A percentile compares a stretch with the other conserved stretches of the same genome.
Conservation (phyloP, 2,113 vertebrate genomes). For the Hyla sarda region DNA sequence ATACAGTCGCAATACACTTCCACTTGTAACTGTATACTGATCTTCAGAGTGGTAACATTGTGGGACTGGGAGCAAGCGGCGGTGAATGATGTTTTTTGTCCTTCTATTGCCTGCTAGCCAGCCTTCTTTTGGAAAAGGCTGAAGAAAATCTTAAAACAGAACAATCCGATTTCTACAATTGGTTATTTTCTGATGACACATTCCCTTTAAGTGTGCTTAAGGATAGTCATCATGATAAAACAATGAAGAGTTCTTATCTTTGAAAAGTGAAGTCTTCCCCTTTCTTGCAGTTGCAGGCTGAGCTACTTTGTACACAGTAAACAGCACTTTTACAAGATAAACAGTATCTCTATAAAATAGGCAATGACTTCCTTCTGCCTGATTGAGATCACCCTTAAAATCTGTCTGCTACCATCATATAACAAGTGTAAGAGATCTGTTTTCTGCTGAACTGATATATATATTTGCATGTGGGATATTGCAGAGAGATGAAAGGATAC, state of each 20-base stretch:
- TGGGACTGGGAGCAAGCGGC: no score
- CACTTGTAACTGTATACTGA: no score
- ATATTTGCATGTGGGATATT: background rate
- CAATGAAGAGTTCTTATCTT: background rate
- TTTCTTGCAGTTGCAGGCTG: background rate
- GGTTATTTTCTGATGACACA: no score
- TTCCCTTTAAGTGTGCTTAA: no score
- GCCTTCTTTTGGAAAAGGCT: no score
- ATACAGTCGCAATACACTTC: no score
- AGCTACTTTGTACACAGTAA: background rate
- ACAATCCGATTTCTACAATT: no score
- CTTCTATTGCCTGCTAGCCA: no score
- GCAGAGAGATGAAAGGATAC: slow-evolving; percentile 17
- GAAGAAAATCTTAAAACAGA: no score
- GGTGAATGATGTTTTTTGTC: no score
- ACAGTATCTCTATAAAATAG: background rate
- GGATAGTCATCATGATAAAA: background rate
- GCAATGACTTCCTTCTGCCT: background rate
- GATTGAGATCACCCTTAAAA: slow-evolving; percentile 9
- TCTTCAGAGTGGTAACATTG: no score
- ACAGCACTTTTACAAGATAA: background rate
- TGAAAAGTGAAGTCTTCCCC: background rate
- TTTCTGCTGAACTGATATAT: background rate
- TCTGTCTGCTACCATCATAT: slow-evolving; percentile 6
- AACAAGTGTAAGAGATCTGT: background rate